Evolutionary conservation across 1,140 invertebrate species (phyloP).

Genomic region (Halesus radiatus): DNA sequence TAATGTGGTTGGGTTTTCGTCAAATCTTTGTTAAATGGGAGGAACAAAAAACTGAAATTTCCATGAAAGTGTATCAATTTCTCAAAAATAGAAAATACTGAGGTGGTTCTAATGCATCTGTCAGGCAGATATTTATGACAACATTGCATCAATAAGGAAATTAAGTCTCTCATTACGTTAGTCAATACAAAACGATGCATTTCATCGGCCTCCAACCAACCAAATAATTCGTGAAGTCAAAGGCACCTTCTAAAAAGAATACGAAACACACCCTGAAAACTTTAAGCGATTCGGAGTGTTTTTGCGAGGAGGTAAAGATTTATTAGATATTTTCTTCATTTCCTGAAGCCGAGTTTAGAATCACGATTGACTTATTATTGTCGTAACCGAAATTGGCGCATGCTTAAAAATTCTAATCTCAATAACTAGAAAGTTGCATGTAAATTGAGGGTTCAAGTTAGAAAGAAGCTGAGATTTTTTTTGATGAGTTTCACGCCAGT

Average conservation of each 20-base stretch:
- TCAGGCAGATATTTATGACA: neutral
- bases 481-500: too few relatives aligned
- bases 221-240: neutral
- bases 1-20: neutral
- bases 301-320: neutral
- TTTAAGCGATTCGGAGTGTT: neutral
- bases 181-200: conserved; percentile 11
- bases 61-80: neutral
- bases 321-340: too few relatives aligned
- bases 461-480: neutral
- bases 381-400: conserved; percentile 32
- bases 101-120: neutral
- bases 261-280: neutral
- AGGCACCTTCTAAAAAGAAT: conserved; percentile 8
- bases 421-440: neutral
- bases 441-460: neutral
- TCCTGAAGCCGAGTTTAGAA: neutral
- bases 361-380: conserved; percentile 10
- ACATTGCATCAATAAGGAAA: conserved; percentile 18
- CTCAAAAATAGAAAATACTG: neutral
- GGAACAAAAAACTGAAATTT: neutral
- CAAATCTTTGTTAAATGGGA: neutral
- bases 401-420: neutral
- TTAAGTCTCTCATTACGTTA: conserved; percentile 9
- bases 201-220: neutral